Evolutionary conservation across 1,140 invertebrate genomes (phyloP), one percentile per base, ranked within the genome.

Genomic region (Lysiphlebus fabarum): DNA sequence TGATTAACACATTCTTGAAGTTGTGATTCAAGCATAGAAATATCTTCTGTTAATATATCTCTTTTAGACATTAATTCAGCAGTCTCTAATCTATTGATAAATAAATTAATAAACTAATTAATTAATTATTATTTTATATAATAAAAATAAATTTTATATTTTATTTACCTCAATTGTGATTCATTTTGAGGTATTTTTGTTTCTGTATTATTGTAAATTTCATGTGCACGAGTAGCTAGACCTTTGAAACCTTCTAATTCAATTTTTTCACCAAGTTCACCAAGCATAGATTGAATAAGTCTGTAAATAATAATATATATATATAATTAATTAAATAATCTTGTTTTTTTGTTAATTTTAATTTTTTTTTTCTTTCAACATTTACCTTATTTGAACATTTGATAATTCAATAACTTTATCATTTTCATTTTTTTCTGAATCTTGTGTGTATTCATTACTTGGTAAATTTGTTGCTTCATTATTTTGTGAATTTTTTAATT

Each of bases 11-110:
- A 11, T 53, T 72, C 68, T 26, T 58, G 17, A 12, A 78, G 61
- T 48, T 73, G 66, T 34, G 59, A 54, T 7, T 73, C 66, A 37
- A 77, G 64, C 8, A 73, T 17, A 44, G 63, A 49, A 5, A 73
- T 57, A 58, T 70, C 73, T 63, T 77, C 70, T 59, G 75, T 71
- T 17, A 76, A 59, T 44, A 65, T 70, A 56, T 79, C 70, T 41
- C 70, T 64, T 56, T 62, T 68, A 50, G 49, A 67, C 12, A 56
- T 69, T 45, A 79, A 50, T 7, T 69, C 67, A 5, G 53, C 55
- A 37, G 75, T 72, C 47, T 79, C 74, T 8, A 59, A 49, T 14
- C 76, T 80, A 34, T 14, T 61, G 44, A 45, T 4, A 56, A 57
- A 58, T 45, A 37, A 48, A 37, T 56, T 36, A 45, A 36, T 12